Conservation (phyloP, 2,797 vertebrate species). For the Syngnathus rostellatus region DNA sequence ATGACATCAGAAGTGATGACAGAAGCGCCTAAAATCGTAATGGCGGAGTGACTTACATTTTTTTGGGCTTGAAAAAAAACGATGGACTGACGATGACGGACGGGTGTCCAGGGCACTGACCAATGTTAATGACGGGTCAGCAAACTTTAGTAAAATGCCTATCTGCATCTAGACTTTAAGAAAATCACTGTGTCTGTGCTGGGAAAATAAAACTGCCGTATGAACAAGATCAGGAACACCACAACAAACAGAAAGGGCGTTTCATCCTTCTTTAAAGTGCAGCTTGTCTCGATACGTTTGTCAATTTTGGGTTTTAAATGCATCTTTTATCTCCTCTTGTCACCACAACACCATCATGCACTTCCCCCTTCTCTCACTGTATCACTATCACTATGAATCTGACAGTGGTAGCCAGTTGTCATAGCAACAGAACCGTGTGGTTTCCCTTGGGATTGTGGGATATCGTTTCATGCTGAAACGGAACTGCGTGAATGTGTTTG, state of each 20-base stretch:
- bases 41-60: too few relatives aligned
- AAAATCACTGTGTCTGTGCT: not conserved
- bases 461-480: constrained; percentile 66
- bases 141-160: too few relatives aligned
- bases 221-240: not conserved
- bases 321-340: constrained; percentile 23
- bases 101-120: too few relatives aligned
- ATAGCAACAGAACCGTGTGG: constrained; percentile 74
- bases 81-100: too few relatives aligned
- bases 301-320: constrained; percentile 12
- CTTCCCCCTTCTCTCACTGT: constrained; percentile 50
- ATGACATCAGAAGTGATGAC: too few relatives aligned
- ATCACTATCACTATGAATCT: constrained; percentile 68
- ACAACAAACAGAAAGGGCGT: too few relatives aligned
- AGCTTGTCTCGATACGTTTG: constrained; percentile 6
- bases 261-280: constrained; percentile 7
- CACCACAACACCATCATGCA: not conserved
- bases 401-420: constrained; percentile 74
- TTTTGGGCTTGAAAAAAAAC: too few relatives aligned
- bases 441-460: constrained; percentile 73
- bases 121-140: too few relatives aligned
- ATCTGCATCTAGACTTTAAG: not conserved
- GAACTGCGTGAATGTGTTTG: constrained; percentile 41
- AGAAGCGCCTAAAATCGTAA: too few relatives aligned
- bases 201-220: not conserved